Conservation (phyloP, 2,888 invertebrate genomes). For the Thera obeliscata region DNA sequence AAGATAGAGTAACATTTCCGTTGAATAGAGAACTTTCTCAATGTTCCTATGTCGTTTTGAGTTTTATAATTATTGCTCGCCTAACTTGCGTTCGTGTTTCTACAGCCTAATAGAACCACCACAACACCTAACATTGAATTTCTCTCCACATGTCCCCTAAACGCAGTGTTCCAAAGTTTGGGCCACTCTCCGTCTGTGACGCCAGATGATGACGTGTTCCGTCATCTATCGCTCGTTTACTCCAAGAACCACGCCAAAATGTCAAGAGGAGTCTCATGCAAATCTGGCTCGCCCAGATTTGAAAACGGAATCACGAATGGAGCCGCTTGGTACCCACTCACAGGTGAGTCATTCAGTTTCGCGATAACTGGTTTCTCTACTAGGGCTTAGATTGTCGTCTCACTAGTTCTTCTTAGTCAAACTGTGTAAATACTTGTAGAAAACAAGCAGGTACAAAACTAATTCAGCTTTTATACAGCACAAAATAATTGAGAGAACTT, state of each 20-base stretch:
- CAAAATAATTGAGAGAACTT: too few species aligned
- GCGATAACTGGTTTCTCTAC: too few species aligned
- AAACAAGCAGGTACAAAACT: too few species aligned
- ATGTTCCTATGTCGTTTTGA: not conserved
- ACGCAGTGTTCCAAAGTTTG: slow-evolving; percentile 94
- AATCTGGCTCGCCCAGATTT: slow-evolving; percentile 89
- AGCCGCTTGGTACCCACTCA: slow-evolving; percentile 96
- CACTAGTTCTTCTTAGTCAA: too few species aligned
- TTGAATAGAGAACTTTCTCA: not conserved
- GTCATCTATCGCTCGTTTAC: slow-evolving; percentile 92
- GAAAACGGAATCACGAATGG: slow-evolving; percentile 97
- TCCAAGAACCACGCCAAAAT: slow-evolving; percentile 95
- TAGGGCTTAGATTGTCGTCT: too few species aligned
- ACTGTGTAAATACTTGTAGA: too few species aligned
- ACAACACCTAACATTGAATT: slow-evolving; percentile 36
- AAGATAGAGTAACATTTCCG: too few species aligned
- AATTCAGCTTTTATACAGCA: too few species aligned
- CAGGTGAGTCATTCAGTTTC: slow-evolving; percentile 73
- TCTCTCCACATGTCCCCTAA: slow-evolving; percentile 84
- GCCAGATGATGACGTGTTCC: slow-evolving; percentile 97
- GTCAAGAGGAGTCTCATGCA: slow-evolving; percentile 93
- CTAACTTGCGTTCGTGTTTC: too few species aligned
- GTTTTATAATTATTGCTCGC: not conserved
- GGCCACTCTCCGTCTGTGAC: slow-evolving; percentile 92
- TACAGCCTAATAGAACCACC: too few species aligned